These are phyloP conservation scores for Hafferia zeledoni DNA, from an alignment of 2,797 vertebrate species.

Conservation along the genomic window DNA sequence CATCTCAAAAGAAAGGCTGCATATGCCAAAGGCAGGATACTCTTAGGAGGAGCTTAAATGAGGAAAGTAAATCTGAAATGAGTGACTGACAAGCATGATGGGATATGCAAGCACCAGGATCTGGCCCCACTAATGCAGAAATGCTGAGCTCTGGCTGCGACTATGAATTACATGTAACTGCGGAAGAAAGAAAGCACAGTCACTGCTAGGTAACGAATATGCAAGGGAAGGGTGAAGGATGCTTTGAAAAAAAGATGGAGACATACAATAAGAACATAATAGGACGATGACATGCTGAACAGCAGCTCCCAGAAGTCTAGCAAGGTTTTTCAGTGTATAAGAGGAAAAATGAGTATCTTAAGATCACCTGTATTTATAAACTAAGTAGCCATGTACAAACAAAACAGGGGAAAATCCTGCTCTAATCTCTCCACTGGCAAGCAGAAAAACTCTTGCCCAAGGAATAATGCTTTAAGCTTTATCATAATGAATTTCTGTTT, in stretches of 20 bases:
- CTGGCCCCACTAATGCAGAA: neutral
- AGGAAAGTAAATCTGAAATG: neutral
- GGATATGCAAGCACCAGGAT: neutral
- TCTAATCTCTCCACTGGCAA: neutral
- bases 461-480: neutral
- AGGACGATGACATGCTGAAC: neutral
- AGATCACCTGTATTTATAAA: neutral
- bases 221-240: neutral
- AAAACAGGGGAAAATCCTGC: neutral
- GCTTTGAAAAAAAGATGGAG: neutral
- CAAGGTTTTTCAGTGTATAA: neutral
- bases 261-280: neutral
- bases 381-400: neutral
- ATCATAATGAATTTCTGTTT: neutral
- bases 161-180: neutral
- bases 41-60: neutral
- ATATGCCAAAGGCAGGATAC: neutral
- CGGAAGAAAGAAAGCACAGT: neutral
- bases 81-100: neutral
- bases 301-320: neutral
- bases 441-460: neutral
- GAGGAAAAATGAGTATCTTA: neutral
- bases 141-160: neutral
- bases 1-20: neutral
- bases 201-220: neutral